A percentile compares a stretch with the other conserved stretches of the same genome.
Conservation (phyloP, 2,113 vertebrate species). For the Salvelinus fontinalis region DNA sequence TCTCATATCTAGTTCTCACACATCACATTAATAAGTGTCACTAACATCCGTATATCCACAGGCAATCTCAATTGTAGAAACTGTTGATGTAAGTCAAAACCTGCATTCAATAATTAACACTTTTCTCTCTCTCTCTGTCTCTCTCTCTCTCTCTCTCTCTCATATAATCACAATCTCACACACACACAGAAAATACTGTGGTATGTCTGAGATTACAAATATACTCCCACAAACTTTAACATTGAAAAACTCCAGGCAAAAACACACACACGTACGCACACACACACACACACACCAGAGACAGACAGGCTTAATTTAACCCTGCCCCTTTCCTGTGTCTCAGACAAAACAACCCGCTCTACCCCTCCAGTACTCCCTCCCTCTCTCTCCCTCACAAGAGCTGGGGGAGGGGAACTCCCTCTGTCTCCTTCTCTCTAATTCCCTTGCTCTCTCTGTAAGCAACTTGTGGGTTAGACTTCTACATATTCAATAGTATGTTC, state of each 20-base stretch:
- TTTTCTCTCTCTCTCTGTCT: neutral
- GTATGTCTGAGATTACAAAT: neutral
- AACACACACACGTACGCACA: conserved; percentile 3
- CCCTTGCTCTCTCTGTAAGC: conserved; percentile 4
- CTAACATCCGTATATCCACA: neutral
- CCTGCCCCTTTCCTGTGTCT: conserved; percentile 73
- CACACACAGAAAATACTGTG: neutral
- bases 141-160: neutral
- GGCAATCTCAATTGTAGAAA: neutral
- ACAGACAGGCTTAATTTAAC: conserved; percentile 66
- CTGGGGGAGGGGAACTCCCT: conserved; percentile 22
- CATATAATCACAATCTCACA: neutral
- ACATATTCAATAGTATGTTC: neutral
- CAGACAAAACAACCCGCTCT: conserved; percentile 64
- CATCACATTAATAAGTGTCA: neutral
- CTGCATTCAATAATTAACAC: conserved; percentile 21
- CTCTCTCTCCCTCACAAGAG: neutral
- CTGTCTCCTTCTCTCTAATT: conserved; percentile 14
- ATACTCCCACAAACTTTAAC: neutral
- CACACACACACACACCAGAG: conserved; percentile 36
- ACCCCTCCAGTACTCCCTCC: conserved; percentile 29
- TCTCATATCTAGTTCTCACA: neutral
- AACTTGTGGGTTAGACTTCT: neutral
- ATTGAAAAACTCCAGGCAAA: conserved; percentile 1
- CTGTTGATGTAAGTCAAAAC: neutral